phyloP scores from a whole-genome alignment of 2,797 vertebrate genomes.

The Sparus aurata region DNA sequence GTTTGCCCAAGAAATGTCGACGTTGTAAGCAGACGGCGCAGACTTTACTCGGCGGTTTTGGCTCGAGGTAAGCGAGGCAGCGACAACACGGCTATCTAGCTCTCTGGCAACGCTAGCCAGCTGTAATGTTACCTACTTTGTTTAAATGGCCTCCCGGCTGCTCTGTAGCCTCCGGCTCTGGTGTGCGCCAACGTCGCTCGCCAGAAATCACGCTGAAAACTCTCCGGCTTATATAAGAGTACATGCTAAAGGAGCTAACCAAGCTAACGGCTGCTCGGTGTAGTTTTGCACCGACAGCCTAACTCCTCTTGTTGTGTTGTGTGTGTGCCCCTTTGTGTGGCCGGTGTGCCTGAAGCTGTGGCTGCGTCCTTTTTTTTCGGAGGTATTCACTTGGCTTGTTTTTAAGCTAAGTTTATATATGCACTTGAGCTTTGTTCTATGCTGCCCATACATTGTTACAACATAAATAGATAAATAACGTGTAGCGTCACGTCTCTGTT shows the following conservation, averaged over 20 bases:
- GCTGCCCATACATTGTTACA: rapidly evolving
- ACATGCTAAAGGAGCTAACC: not conserved
- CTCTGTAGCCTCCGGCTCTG: constrained; percentile 38
- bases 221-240: not conserved
- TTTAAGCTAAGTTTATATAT: constrained; percentile 31
- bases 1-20: constrained; percentile 76
- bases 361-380: constrained; percentile 22
- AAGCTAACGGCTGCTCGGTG: constrained; percentile 37
- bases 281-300: constrained; percentile 65
- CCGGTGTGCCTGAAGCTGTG: constrained; percentile 45
- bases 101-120: constrained; percentile 72
- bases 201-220: not conserved
- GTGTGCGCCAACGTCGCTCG: constrained; percentile 16
- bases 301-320: constrained; percentile 64
- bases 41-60: constrained; percentile 85
- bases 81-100: constrained; percentile 68
- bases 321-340: constrained; percentile 72
- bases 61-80: constrained; percentile 87
- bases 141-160: constrained; percentile 83
- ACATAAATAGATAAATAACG: too few relatives aligned
- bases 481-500: not conserved
- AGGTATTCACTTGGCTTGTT: constrained; percentile 19
- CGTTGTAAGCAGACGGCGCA: constrained; percentile 76
- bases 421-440: not conserved
- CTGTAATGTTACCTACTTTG: constrained; percentile 79